Conservation (phyloP, 2,113 vertebrate genomes). For the Ceratotherium simum region DNA sequence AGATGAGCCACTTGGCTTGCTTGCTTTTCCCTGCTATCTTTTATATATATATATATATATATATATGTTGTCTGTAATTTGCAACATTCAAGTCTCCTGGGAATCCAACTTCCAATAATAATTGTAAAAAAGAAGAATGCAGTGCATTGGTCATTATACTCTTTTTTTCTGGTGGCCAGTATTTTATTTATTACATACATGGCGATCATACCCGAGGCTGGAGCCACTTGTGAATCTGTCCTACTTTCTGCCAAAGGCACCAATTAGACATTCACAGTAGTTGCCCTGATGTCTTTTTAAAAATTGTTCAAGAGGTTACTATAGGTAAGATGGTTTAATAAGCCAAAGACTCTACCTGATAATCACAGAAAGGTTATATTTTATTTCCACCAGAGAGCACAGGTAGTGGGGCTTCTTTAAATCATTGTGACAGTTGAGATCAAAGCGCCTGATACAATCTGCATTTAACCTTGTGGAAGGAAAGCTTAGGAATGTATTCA, state of each 20-base stretch:
- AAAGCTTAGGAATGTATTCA: background rate
- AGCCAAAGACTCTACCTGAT: conserved; percentile 27
- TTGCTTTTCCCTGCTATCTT: conserved; percentile 31
- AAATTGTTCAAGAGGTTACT: conserved; percentile 26
- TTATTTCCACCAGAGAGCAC: conserved; percentile 51
- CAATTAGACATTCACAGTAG: conserved; percentile 30
- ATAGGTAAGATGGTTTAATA: conserved; percentile 12
- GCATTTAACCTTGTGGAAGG: conserved; percentile 31
- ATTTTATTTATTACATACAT: conserved; percentile 90
- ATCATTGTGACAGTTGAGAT: conserved; percentile 45
- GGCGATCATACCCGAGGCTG: conserved; percentile 80
- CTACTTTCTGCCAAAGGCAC: conserved; percentile 54
- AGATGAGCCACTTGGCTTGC: conserved; percentile 16
- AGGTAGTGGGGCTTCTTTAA: conserved; percentile 65
- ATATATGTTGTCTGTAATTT: conserved; percentile 40
- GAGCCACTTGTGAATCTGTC: conserved; percentile 47
- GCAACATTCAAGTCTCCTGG: conserved; percentile 83
- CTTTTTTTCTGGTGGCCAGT: conserved; percentile 86
- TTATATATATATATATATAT: background rate
- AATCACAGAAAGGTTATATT: conserved; percentile 26
- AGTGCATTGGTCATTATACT: conserved; percentile 88
- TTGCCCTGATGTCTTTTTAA: conserved; percentile 18
- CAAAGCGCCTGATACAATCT: conserved; percentile 38
- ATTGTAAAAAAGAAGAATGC: conserved; percentile 87
- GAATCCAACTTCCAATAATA: conserved; percentile 84